Conservation (phyloP, 2,888 invertebrate species). For the Campopleginae sp. region DNA sequence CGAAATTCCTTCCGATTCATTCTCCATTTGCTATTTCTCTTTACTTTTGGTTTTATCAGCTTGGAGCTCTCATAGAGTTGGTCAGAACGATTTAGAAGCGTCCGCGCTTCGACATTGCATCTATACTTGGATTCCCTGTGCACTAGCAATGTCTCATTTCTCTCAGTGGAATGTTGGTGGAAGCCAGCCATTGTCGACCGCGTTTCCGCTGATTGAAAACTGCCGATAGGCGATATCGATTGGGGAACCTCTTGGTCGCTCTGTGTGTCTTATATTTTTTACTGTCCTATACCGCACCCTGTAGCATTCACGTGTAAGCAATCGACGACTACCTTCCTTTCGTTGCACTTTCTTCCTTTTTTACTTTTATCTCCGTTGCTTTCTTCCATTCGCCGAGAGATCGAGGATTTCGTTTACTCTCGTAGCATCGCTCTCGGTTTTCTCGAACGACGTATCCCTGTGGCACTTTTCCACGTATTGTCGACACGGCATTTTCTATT, state of each 20-base stretch:
- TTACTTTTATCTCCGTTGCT: slow-evolving; percentile 43
- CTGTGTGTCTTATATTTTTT: slow-evolving; percentile 44
- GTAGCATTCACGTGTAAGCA: slow-evolving; percentile 52
- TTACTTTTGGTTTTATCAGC: slow-evolving; percentile 2
- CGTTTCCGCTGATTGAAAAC: slow-evolving; percentile 63
- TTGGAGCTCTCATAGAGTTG: slow-evolving; percentile 38
- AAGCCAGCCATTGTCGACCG: slow-evolving; percentile 55
- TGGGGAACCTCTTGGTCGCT: slow-evolving; percentile 36
- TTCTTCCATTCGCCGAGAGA: slow-evolving; percentile 25
- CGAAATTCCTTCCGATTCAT: slow-evolving; percentile 14
- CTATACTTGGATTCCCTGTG: slow-evolving; percentile 44
- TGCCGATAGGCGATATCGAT: slow-evolving; percentile 63
- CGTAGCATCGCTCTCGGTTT: slow-evolving; percentile 14
- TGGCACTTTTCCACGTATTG: slow-evolving; percentile 62
- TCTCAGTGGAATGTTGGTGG: slow-evolving; percentile 36
- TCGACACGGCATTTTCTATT: slow-evolving; percentile 65
- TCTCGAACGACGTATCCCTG: slow-evolving; percentile 48
- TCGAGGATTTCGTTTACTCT: slow-evolving; percentile 49
- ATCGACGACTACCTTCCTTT: slow-evolving; percentile 47
- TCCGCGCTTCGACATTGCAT: neutral
- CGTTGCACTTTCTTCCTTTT: slow-evolving; percentile 39
- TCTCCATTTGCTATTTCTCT: slow-evolving; percentile 19
- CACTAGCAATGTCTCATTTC: slow-evolving; percentile 10
- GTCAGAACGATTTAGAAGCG: slow-evolving; percentile 45
- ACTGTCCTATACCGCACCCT: slow-evolving; percentile 24